Evolutionary conservation across 2,888 invertebrate genomes (phyloP), one percentile per base, ranked within the genome.

Genomic region (Chironomus riparius): DNA sequence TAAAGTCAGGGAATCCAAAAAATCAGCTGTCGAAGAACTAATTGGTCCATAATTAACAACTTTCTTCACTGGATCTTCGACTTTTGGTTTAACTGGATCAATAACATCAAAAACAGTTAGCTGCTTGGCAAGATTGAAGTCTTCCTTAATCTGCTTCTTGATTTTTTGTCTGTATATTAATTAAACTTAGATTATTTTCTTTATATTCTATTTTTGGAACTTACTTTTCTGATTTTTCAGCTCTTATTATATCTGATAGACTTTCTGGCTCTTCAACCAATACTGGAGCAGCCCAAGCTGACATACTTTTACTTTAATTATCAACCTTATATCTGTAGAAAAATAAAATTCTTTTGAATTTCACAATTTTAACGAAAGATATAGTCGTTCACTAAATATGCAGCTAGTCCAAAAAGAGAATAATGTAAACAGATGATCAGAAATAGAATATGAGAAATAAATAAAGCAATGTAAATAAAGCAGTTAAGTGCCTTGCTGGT

Each of bases 151-250:
- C 15, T 74, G 74, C 24, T 74, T 74, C 24, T 38, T 47, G 10
- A 47, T 47, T 38, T 18, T 5, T 1, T 22, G 6, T 68, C 74
- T 74, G 48, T 74, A 38, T 13, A 12, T 10, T 21, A 65, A 21
- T 21, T 65, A 65, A 24, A 65, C 12, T 24, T 24, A 65, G 65
- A 65, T 65, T 21, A 15, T 6, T 56, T 56, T 56, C n/a, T 10
- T 56, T 56, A 12, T 65, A 12, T 73, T 50, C 62, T 38, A 38
- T 38, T 38, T 38, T 38, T 10, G 38, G 38, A 38, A 38, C 38
- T 74, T 48, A 74, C 74, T 74, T 74, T 56, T 73, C 50, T 15
- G 62, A 65, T 65, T 73, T 73, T 12, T 73, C 72, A 7, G 28
- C n/a, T 61, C 68, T 68, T 2, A 74, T 74, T 2, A 74, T 74